These are phyloP conservation scores for Zhuqinia jingwanae DNA, from an alignment of 2,888 invertebrate species.

Conservation along the genomic window DNA sequence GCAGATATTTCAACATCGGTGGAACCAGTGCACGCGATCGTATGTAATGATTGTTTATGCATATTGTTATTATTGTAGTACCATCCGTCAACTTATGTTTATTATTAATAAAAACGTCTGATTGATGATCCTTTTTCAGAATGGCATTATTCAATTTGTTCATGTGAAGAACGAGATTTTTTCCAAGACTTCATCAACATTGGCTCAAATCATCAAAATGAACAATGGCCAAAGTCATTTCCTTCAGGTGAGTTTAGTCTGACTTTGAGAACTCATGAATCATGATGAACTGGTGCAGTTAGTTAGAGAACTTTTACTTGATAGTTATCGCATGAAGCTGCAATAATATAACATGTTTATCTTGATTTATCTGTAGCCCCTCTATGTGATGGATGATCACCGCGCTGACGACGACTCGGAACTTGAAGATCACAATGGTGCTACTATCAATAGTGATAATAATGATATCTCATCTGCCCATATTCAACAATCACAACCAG, in stretches of 20 bases:
- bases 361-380: slow-evolving; percentile 61
- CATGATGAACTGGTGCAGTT: too few relatives aligned
- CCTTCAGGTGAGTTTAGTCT: slow-evolving; percentile 86
- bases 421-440: slow-evolving; percentile 12
- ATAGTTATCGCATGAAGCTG: background rate
- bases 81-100: background rate
- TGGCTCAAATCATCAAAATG: slow-evolving; percentile 93
- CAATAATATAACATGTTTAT: background rate
- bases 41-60: too few relatives aligned
- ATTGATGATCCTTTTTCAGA: too few relatives aligned
- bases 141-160: slow-evolving; percentile 90
- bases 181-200: slow-evolving; percentile 89
- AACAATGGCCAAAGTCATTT: slow-evolving; percentile 91
- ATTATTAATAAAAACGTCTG: too few relatives aligned
- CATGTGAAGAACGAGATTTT: slow-evolving; percentile 92
- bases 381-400: slow-evolving; percentile 74
- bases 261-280: too few relatives aligned
- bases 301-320: too few relatives aligned
- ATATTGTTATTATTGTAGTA: too few relatives aligned
- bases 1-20: background rate
- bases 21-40: slow-evolving; percentile 20
- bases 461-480: too few relatives aligned
- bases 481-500: background rate
- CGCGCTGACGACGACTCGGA: slow-evolving; percentile 42
- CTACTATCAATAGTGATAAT: slow-evolving; percentile 12